Base-by-base conservation (phyloP, 2,113 vertebrate species). In the Mormoops blainvillei region DNA sequence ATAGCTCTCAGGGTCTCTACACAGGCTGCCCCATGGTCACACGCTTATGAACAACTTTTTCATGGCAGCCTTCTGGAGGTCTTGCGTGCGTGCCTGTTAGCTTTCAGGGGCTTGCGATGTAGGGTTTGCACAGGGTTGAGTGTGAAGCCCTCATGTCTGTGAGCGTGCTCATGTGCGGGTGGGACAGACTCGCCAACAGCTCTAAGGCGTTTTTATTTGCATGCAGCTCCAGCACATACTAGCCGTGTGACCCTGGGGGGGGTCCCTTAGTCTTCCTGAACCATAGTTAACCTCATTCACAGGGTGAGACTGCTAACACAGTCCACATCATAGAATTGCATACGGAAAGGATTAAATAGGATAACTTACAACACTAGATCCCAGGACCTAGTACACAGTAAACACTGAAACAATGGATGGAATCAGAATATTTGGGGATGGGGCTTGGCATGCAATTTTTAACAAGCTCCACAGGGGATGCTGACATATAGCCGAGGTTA, bases 11-110 rank as follows among this genome's bases (percentile, higher is more conserved):
- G 76, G 43, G 24, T 4, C 26, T 26, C 36, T 56, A 3, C 2
- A 28, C 54, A 45, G 14, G 18, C 76, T 33, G 2, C 0, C 22
- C 31, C 33, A 7, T 2, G 1, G 0, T 54, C n/a, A 33, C 14
- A 22, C 8, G 26, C 14, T 52, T 74, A 24, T 24, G 28, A 73
- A 38, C 63, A 38, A 18, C 38, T 80, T 83, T 91, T 50, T 76
- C 2, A 1, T 22, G 84, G 43, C 50, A 56, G 67, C 58, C 45
- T 20, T n/a, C 71, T 58, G 36, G 61, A 26, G 16, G 16, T 48
- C 63, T 76, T 13, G 3, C 6, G 14, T 81, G 36, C 22, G 15
- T 58, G 52, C 13, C 54, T 26, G 52, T 81, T 33, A 43, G 45
- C 58, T 87, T 85, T 68, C 22, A n/a, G 45, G 58, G 52, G 14